Conservation (phyloP, 2,888 invertebrate genomes). For the Dolichopus griseipennis region DNA sequence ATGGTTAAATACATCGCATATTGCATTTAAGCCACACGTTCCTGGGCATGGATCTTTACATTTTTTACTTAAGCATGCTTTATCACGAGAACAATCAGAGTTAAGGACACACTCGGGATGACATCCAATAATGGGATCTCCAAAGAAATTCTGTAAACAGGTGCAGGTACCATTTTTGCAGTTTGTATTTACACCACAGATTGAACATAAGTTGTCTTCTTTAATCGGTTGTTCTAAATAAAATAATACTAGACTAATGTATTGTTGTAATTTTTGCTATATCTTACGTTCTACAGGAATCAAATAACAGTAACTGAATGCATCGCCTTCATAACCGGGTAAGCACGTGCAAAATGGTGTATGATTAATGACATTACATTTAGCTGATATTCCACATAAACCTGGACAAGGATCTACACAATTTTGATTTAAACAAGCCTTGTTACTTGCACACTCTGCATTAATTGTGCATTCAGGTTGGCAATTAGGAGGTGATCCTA, state of each 20-base stretch:
- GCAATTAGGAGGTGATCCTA: constrained; percentile 65
- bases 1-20: constrained; percentile 59
- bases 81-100: constrained; percentile 56
- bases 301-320: constrained; percentile 51
- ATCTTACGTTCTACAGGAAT: constrained; percentile 44
- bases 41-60: constrained; percentile 62
- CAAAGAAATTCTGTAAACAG: constrained; percentile 60
- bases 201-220: constrained; percentile 54
- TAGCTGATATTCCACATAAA: constrained; percentile 60
- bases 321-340: constrained; percentile 53
- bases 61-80: constrained; percentile 60
- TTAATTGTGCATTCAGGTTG: constrained; percentile 72
- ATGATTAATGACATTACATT: constrained; percentile 63
- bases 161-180: constrained; percentile 60
- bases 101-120: constrained; percentile 63
- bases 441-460: constrained; percentile 55
- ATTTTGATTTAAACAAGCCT: constrained; percentile 63
- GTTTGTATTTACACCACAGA: constrained; percentile 68
- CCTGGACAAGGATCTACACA: constrained; percentile 63
- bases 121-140: constrained; percentile 60
- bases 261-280: constrained; percentile 56
- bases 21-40: constrained; percentile 54
- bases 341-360: constrained; percentile 58
- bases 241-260: constrained; percentile 27
- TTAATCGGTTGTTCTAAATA: constrained; percentile 44